phyloP scores from a whole-genome alignment of 2,113 vertebrate genomes.

The Raphicerus campestris region DNA sequence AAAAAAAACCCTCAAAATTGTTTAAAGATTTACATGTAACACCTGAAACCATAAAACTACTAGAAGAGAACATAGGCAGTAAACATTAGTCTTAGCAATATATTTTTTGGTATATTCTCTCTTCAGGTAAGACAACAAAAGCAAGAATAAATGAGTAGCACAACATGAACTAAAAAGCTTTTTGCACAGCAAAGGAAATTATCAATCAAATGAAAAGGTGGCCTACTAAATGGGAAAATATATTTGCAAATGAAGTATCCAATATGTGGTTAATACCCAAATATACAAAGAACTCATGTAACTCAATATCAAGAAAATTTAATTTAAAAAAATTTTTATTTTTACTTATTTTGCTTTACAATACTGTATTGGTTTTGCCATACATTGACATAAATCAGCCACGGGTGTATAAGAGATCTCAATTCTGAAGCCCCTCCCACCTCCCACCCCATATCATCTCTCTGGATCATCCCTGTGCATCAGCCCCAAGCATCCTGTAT shows the following conservation, averaged over 20 bases:
- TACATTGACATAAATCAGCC: too few relatives aligned
- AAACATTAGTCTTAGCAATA: background rate
- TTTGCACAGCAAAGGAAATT: background rate
- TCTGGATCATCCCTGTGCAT: too few relatives aligned
- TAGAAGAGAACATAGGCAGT: background rate
- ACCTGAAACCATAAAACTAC: background rate
- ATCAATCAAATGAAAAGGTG: background rate
- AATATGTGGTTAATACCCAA: background rate
- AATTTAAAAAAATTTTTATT: background rate
- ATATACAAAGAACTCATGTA: background rate
- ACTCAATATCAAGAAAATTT: background rate
- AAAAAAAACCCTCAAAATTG: background rate
- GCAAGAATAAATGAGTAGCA: background rate
- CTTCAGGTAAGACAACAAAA: background rate
- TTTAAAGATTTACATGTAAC: background rate
- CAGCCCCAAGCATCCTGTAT: too few relatives aligned
- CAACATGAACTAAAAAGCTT: background rate
- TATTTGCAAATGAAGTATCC: background rate
- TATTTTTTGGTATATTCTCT: background rate
- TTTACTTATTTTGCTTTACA: too few relatives aligned
- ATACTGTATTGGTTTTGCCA: too few relatives aligned
- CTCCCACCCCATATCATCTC: too few relatives aligned
- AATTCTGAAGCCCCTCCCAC: too few relatives aligned
- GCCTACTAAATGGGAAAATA: background rate
- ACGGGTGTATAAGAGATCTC: too few relatives aligned